Evolutionary conservation across 2,888 invertebrate species (phyloP).

Genomic region (Hanleya hanleyi): DNA sequence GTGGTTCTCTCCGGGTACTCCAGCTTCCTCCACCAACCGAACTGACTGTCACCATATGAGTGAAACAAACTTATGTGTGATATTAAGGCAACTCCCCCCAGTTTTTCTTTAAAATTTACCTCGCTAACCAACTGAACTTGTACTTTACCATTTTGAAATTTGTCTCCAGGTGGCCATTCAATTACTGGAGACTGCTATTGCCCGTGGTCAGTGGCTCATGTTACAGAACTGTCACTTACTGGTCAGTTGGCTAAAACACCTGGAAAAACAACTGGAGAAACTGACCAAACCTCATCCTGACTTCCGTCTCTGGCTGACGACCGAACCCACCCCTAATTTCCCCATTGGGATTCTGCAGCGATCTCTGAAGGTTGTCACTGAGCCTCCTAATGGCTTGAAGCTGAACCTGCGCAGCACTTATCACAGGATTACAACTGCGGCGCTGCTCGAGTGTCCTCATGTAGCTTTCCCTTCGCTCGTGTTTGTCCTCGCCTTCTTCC

Average conservation of each 20-base stretch:
- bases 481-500: slow-evolving; percentile 93
- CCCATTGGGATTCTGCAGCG: slow-evolving; percentile 92
- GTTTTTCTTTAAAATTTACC: too few species aligned
- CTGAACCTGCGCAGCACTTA: slow-evolving; percentile 91
- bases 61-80: too few species aligned
- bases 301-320: slow-evolving; percentile 94
- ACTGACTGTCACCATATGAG: too few species aligned
- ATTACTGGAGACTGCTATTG: slow-evolving; percentile 72
- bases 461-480: slow-evolving; percentile 86
- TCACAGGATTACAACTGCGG: slow-evolving; percentile 85
- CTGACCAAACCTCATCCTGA: slow-evolving; percentile 89
- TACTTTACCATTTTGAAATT: too few species aligned
- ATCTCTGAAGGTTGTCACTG: slow-evolving; percentile 92
- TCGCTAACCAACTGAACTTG: too few species aligned
- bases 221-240: slow-evolving; percentile 94
- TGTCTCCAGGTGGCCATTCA: slow-evolving; percentile 80
- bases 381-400: slow-evolving; percentile 93
- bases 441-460: slow-evolving; percentile 84
- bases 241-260: slow-evolving; percentile 83
- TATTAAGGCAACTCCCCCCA: too few species aligned
- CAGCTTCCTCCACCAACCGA: too few species aligned
- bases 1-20: too few species aligned
- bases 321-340: slow-evolving; percentile 89
- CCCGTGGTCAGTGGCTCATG: slow-evolving; percentile 90
- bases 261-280: slow-evolving; percentile 89